Base-by-base conservation (phyloP, 2,888 invertebrate species). In the Drosophila barbarae region DNA sequence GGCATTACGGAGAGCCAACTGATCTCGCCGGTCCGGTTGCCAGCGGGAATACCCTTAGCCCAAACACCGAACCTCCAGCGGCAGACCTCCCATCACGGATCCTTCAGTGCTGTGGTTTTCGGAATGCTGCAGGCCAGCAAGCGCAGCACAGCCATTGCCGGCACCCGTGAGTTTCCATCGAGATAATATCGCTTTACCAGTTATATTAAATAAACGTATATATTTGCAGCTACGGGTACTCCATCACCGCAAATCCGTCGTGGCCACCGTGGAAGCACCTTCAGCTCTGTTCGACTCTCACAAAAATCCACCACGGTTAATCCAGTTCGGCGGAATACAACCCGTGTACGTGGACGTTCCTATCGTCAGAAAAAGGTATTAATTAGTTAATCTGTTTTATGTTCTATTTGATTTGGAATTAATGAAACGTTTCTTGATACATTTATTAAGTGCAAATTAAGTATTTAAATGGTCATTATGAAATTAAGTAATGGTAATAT, bases 51-150 rank as follows among this genome's bases (percentile, higher is more conserved):
- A 3, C 89, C 90, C 46, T 91, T 93, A 58, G 91, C 91, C 8
- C 90, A 91, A 34, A 90, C 92, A 12, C 91, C 91, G 41, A 91
- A 91, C 71, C 90, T 93, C 74, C 90, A 92, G 69, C 90, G 93
- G 46, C 92, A 93, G 84, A 93, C 94, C 3, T 94, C 94, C 74
- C 93, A 93, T 74, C 93, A 93, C 77, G 92, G 94, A 88, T 94
- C 94, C 82, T 92, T 97, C 74, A 95, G 96, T 13, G 95, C 95
- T 10, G 95, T 97, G 52, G 96, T 97, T 12, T 96, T 95, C 88
- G 95, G 94, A 61, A 95, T 97, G 92, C 93, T 97, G 74, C 95
- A 96, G 89, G 95, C 95, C 41, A 88, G 90, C 39, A 89, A 90
- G 46, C 87, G 90, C 13, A 87, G 89, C 72, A 87, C 86, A 39